Percentiles rank a stretch among this genome's conserved stretches.
These are phyloP conservation scores for Micoletzkya japonica DNA, from an alignment of 2,888 invertebrate genomes.

Conservation along the genomic window DNA sequence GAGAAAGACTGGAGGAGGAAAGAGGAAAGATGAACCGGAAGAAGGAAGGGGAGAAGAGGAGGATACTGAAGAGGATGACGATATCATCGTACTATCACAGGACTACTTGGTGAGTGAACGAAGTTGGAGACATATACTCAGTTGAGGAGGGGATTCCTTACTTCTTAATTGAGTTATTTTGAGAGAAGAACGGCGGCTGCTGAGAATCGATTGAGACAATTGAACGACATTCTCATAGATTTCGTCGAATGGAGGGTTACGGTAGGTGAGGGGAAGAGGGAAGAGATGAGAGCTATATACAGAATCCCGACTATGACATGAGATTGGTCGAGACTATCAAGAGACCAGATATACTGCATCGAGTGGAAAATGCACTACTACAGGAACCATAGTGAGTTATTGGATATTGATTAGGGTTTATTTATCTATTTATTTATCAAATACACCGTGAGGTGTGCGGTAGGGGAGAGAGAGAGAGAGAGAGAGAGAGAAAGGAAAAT, in stretches of 20 bases:
- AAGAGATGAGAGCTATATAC: neutral
- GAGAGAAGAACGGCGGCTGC: too few species aligned
- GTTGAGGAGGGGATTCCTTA: neutral
- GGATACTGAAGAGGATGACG: neutral
- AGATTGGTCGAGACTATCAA: neutral
- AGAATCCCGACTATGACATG: neutral
- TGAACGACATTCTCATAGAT: neutral
- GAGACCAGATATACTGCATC: constrained; percentile 1
- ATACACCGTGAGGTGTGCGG: neutral
- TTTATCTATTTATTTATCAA: neutral
- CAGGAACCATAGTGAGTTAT: constrained; percentile 17
- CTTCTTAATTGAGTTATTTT: too few species aligned
- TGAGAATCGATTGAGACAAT: neutral
- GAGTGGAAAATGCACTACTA: constrained; percentile 5
- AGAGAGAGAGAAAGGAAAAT: neutral
- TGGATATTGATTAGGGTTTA: neutral
- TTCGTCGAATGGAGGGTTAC: constrained; percentile 14
- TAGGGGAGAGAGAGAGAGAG: too few species aligned
- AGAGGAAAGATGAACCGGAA: neutral
- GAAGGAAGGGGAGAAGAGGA: neutral
- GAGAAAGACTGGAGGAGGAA: neutral
- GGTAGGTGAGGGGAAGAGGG: neutral
- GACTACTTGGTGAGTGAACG: neutral
- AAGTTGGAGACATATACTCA: neutral
- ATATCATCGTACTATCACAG: neutral